Percentiles rank a stretch among this genome's conserved stretches.
Conservation (phyloP, 2,888 invertebrate species). For the Thecophora atra region DNA sequence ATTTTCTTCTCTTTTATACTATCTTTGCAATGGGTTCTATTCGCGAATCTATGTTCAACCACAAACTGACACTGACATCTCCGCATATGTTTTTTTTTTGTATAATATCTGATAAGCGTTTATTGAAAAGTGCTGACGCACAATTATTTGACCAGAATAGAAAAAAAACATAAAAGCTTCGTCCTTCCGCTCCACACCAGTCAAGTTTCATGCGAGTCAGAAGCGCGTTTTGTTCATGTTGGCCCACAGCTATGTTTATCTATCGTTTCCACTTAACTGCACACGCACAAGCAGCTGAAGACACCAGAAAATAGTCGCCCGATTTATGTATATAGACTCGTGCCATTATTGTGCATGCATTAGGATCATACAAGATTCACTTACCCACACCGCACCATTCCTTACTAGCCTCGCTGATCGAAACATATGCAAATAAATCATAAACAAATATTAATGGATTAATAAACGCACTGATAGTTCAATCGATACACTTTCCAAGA, state of each 20-base stretch:
- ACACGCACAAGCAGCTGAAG: constrained; percentile 53
- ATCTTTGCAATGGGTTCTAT: background rate
- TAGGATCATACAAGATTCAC: constrained; percentile 7
- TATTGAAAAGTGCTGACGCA: constrained; percentile 33
- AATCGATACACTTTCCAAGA: background rate
- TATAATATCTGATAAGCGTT: background rate
- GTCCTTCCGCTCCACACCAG: background rate
- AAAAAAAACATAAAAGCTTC: constrained; percentile 30
- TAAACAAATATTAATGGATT: constrained; percentile 51
- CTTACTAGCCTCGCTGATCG: constrained; percentile 33
- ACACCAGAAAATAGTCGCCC: background rate
- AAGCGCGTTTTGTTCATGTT: constrained; percentile 25
- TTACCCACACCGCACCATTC: constrained; percentile 6
- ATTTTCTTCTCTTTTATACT: background rate
- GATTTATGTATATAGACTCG: background rate
- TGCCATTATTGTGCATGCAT: background rate
- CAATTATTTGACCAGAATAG: constrained; percentile 15
- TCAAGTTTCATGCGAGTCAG: background rate
- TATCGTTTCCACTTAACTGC: constrained; percentile 65
- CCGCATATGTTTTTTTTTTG: too few species aligned
- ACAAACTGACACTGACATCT: too few species aligned
- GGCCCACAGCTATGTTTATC: constrained; percentile 51
- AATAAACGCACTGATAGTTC: background rate
- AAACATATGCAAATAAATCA: constrained; percentile 57
- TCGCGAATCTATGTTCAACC: too few species aligned